A percentile compares a stretch with the other conserved stretches of the same genome.
Conservation (phyloP, 2,797 vertebrate species). For the Okamejei kenojei region DNA sequence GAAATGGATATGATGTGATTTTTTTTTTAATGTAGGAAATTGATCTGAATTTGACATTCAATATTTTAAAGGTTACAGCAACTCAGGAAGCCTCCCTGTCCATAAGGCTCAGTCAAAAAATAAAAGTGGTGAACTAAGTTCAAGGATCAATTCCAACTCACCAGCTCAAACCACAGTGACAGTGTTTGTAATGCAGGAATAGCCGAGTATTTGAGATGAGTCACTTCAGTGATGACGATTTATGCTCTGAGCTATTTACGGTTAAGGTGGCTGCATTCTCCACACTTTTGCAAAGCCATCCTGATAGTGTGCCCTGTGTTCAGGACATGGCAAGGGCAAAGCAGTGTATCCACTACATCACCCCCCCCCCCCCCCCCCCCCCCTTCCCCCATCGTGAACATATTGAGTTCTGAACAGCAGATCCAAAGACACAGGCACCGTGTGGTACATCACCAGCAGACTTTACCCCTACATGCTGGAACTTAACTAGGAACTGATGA, state of each 20-base stretch:
- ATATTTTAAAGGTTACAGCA: neutral
- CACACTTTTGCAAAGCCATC: neutral
- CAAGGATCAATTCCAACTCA: slow-evolving; percentile 2
- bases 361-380: no score
- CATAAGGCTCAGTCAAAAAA: neutral
- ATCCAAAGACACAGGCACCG: neutral
- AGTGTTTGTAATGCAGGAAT: neutral
- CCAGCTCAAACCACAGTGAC: neutral
- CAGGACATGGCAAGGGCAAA: neutral
- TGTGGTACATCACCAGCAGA: neutral
- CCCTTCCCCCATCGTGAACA: no score
- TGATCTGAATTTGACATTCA: slow-evolving; percentile 1
- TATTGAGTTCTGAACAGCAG: neutral
- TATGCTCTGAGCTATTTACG: neutral
- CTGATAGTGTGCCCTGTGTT: neutral
- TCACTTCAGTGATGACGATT: neutral
- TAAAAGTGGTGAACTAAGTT: neutral
- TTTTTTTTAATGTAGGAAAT: neutral
- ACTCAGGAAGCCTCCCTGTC: neutral
- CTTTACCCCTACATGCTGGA: neutral
- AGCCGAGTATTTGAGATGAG: neutral
- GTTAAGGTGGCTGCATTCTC: neutral
- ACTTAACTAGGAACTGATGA: neutral
- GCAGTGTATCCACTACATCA: neutral
- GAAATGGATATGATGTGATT: neutral